Conservation (phyloP, 2,888 invertebrate species). For the Caenorhabditis macrosperma region DNA sequence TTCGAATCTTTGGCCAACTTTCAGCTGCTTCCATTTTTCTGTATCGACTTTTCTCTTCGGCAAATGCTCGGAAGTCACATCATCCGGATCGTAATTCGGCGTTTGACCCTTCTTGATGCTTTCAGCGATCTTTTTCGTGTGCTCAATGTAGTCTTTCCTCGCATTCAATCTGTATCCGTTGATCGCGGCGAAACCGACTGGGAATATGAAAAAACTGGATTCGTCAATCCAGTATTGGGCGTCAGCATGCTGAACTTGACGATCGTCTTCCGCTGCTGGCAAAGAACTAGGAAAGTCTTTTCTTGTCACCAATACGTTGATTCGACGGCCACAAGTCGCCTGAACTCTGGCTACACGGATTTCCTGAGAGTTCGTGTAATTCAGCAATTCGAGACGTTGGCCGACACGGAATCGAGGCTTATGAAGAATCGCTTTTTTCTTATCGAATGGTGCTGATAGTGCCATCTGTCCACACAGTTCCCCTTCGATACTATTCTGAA, state of each 20-base stretch:
- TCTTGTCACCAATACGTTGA: conserved; percentile 57
- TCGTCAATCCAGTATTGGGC: conserved; percentile 70
- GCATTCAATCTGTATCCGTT: conserved; percentile 93
- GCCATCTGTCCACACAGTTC: not conserved
- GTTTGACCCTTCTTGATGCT: conserved; percentile 13
- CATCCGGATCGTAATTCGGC: conserved; percentile 24
- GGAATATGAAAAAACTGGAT: conserved; percentile 98
- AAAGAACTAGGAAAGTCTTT: conserved; percentile 60
- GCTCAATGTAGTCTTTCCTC: conserved; percentile 80
- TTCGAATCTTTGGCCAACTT: conserved; percentile 94
- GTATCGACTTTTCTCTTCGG: not conserved
- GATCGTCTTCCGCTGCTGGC: conserved; percentile 45
- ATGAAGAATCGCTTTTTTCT: not conserved
- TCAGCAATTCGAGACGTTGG: conserved; percentile 69
- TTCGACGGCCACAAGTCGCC: conserved; percentile 54
- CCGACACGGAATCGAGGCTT: conserved; percentile 51
- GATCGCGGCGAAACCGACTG: conserved; percentile 94
- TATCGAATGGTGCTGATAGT: conserved; percentile 1
- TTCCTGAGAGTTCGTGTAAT: conserved; percentile 56
- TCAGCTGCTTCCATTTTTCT: conserved; percentile 13
- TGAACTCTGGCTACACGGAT: conserved; percentile 68
- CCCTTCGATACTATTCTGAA: conserved; percentile 15
- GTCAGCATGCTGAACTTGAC: conserved; percentile 32
- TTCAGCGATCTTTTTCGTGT: conserved; percentile 63
- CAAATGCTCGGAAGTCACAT: conserved; percentile 24